Evolutionary conservation across 2,888 invertebrate genomes (phyloP).

Genomic region (Tinea pellionella): DNA sequence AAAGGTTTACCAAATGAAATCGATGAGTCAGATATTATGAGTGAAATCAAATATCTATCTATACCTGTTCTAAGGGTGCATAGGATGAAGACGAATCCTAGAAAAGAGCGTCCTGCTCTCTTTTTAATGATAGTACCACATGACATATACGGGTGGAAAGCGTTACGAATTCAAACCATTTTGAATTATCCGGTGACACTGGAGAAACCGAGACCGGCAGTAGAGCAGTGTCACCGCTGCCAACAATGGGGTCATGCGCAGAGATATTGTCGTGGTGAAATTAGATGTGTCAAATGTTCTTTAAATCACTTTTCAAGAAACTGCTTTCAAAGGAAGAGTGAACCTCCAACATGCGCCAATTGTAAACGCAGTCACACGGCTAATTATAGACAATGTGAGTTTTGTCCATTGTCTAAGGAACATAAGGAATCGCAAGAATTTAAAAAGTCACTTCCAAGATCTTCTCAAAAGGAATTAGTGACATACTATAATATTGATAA

Average conservation of each 20-base stretch:
- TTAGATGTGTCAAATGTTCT: conserved; percentile 51
- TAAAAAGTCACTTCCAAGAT: conserved; percentile 9
- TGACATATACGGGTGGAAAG: conserved; percentile 27
- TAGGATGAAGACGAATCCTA: conserved; percentile 32
- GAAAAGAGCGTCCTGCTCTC: conserved; percentile 23
- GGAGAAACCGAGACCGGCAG: conserved; percentile 34
- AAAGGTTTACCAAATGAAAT: conserved; percentile 33
- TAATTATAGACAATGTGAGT: conserved; percentile 32
- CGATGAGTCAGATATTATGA: conserved; percentile 28
- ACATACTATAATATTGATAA: conserved; percentile 14
- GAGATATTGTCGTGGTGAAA: conserved; percentile 36
- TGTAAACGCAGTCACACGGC: conserved; percentile 40
- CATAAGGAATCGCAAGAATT: conserved; percentile 19
- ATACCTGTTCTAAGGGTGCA: conserved; percentile 39
- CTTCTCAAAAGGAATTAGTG: conserved; percentile 2
- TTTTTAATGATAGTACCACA: conserved; percentile 36
- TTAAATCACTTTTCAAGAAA: conserved; percentile 36
- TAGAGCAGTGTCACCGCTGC: conserved; percentile 46
- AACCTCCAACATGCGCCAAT: conserved; percentile 41
- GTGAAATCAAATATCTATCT: conserved; percentile 27
- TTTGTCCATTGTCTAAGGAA: conserved; percentile 24
- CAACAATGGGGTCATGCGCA: conserved; percentile 53
- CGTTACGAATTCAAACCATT: conserved; percentile 29
- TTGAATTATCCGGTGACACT: conserved; percentile 31
- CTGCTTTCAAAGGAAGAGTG: conserved; percentile 27